Conservation (phyloP, 2,797 vertebrate genomes). For the Sebastes glaucus region DNA sequence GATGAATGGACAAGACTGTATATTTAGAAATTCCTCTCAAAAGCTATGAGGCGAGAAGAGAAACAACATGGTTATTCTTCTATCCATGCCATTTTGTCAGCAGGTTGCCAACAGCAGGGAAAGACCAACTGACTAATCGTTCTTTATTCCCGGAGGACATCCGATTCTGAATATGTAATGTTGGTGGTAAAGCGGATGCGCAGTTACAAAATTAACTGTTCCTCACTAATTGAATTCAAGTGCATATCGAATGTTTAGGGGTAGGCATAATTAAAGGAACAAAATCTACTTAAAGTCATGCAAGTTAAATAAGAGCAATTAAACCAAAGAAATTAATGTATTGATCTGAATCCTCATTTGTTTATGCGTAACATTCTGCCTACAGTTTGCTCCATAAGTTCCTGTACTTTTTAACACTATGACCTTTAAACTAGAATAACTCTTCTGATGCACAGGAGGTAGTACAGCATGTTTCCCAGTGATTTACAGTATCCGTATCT, state of each 20-base stretch:
- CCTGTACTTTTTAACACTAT: background rate
- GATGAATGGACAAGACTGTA: background rate
- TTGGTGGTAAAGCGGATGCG: constrained; percentile 45
- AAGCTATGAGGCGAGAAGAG: background rate
- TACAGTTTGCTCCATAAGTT: background rate
- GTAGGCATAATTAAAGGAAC: constrained; percentile 73
- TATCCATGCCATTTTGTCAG: constrained; percentile 17
- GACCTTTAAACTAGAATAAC: background rate
- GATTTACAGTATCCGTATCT: constrained; percentile 5
- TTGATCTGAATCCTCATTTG: constrained; percentile 67
- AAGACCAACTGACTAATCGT: constrained; percentile 27
- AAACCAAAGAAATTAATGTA: constrained; percentile 73
- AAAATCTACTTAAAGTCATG: constrained; percentile 73
- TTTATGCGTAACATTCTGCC: constrained; percentile 19
- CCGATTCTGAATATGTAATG: constrained; percentile 57
- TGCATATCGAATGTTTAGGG: constrained; percentile 69
- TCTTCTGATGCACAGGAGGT: background rate
- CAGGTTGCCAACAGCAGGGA: constrained; percentile 25
- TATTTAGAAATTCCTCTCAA: background rate
- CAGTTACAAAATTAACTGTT: constrained; percentile 59
- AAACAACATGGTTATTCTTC: background rate
- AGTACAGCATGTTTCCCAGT: background rate
- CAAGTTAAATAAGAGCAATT: constrained; percentile 77
- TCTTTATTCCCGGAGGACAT: constrained; percentile 28
- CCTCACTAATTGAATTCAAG: constrained; percentile 68